phyloP scores from a whole-genome alignment of 2,888 invertebrate species.

The Pecten maximus region DNA sequence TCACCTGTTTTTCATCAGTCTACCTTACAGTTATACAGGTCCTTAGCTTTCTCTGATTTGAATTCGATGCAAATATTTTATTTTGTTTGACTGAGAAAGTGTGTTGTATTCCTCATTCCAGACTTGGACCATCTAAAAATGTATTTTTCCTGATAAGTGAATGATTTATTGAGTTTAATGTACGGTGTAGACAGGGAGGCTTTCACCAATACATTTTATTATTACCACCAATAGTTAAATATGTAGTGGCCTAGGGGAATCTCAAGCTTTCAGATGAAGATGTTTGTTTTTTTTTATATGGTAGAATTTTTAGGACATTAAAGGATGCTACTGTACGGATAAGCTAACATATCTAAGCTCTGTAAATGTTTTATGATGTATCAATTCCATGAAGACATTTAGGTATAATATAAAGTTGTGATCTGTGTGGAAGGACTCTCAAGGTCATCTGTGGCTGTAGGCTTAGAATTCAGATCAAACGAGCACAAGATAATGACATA shows the following conservation, averaged over 20 bases:
- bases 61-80: too few species aligned
- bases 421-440: not conserved
- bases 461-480: not conserved
- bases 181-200: not conserved
- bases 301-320: not conserved
- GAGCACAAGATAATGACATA: not conserved
- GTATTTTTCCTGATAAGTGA: conserved; percentile 6
- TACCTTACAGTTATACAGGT: too few species aligned
- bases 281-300: not conserved
- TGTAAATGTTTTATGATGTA: too few species aligned
- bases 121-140: not conserved
- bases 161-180: not conserved
- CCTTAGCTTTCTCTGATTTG: too few species aligned
- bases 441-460: not conserved
- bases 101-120: not conserved
- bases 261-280: not conserved
- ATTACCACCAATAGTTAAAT: not conserved
- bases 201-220: not conserved
- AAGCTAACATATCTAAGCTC: not conserved
- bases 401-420: too few species aligned
- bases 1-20: too few species aligned
- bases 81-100: not conserved
- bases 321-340: not conserved
- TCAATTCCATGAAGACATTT: too few species aligned
- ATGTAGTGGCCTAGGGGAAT: not conserved